Conservation (phyloP, 2,797 vertebrate genomes). For the Propithecus perrieri region DNA sequence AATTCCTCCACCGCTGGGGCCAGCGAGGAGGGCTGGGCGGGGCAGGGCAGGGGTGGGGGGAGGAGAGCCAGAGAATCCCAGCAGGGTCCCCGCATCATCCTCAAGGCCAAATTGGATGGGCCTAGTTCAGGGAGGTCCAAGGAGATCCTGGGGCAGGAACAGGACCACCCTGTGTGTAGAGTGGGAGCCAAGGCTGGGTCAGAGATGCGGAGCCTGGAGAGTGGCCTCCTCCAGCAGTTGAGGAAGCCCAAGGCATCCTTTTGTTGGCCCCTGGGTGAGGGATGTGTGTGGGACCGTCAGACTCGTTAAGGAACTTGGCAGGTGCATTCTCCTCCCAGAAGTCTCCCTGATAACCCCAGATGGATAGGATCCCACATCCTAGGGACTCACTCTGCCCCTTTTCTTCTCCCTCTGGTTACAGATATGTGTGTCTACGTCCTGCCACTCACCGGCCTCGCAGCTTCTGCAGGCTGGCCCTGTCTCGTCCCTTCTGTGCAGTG, state of each 20-base stretch:
- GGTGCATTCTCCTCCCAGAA: neutral
- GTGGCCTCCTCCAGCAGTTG: neutral
- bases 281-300: neutral
- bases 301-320: neutral
- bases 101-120: no score
- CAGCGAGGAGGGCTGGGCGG: neutral
- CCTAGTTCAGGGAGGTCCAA: neutral
- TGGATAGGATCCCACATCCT: rapidly evolving
- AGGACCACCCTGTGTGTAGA: neutral
- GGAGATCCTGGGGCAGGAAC: neutral
- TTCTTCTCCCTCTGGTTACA: neutral
- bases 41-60: no score
- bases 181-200: neutral
- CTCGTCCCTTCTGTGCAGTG: neutral
- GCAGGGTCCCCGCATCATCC: rapidly evolving
- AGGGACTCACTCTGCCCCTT: neutral
- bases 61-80: neutral
- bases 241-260: neutral
- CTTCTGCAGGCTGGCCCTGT: neutral
- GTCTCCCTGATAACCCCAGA: neutral
- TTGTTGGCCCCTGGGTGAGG: neutral
- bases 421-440: neutral
- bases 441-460: no score
- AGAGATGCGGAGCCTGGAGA: neutral
- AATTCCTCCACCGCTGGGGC: neutral